Evolutionary conservation across 2,113 vertebrate genomes (phyloP).

Genomic region (Neolamprologus caudopunctatus): DNA sequence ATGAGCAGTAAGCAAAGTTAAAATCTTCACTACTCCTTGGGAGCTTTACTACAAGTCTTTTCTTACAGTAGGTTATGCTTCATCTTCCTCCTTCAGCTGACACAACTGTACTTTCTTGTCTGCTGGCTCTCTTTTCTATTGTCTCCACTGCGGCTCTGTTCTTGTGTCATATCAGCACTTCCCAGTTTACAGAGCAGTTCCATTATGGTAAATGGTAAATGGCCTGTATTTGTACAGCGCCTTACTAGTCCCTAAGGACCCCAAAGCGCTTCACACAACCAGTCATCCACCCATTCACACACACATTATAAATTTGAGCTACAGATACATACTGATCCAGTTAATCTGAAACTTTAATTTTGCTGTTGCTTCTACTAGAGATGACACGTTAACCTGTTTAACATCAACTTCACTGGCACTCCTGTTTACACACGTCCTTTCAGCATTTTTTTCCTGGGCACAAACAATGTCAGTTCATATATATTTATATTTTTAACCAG

Average conservation of each 20-base stretch:
- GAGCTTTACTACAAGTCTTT: background rate
- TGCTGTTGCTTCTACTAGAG: background rate
- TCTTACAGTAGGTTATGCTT: background rate
- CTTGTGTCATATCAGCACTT: background rate
- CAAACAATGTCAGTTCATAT: background rate
- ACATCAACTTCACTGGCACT: background rate
- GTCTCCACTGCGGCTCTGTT: background rate
- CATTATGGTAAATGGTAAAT: background rate
- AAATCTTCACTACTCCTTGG: background rate
- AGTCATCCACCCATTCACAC: no score
- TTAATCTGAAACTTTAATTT: background rate
- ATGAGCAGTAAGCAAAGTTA: background rate
- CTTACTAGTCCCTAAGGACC: no score
- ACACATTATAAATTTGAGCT: background rate
- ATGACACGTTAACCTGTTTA: background rate
- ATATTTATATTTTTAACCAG: background rate
- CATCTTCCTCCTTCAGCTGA: background rate
- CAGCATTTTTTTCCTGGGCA: background rate
- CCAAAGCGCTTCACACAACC: no score
- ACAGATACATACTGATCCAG: background rate
- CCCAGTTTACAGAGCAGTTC: background rate
- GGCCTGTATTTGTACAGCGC: no score
- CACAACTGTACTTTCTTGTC: background rate
- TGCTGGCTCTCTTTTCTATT: background rate
- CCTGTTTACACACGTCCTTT: no score